Evolutionary conservation across 2,113 vertebrate genomes (phyloP).

Genomic region (Phyllopteryx taeniolatus): DNA sequence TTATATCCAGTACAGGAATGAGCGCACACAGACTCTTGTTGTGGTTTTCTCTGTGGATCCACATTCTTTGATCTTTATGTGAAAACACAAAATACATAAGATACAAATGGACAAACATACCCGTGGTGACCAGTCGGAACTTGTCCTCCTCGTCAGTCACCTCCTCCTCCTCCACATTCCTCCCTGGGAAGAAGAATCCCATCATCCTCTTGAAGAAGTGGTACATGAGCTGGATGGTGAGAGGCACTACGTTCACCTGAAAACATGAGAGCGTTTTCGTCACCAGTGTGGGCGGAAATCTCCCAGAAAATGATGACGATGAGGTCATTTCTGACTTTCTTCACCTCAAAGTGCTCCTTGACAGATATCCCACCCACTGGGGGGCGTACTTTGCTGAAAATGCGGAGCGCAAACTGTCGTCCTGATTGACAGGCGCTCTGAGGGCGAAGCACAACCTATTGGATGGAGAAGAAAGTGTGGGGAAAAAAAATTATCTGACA

Average conservation of each 20-base stretch:
- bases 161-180: slow-evolving; percentile 95
- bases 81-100: neutral
- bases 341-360: slow-evolving; percentile 98
- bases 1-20: neutral
- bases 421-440: slow-evolving; percentile 91
- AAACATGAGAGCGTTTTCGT: slow-evolving; percentile 7
- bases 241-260: slow-evolving; percentile 95
- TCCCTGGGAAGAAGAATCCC: slow-evolving; percentile 97
- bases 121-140: slow-evolving; percentile 93
- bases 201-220: slow-evolving; percentile 99
- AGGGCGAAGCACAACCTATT: slow-evolving; percentile 92
- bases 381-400: slow-evolving; percentile 98
- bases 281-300: neutral
- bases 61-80: neutral
- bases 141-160: slow-evolving; percentile 97
- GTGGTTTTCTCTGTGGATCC: too few relatives aligned
- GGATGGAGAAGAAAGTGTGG: slow-evolving; percentile 9
- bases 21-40: too few relatives aligned
- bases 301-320: neutral
- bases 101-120: slow-evolving; percentile 59
- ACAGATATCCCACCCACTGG: slow-evolving; percentile 97
- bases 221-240: slow-evolving; percentile 97
- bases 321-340: neutral
- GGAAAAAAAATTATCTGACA: neutral
- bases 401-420: slow-evolving; percentile 89